Base-by-base conservation (phyloP, 2,888 invertebrate genomes). In the Drosophila percnosoma region DNA sequence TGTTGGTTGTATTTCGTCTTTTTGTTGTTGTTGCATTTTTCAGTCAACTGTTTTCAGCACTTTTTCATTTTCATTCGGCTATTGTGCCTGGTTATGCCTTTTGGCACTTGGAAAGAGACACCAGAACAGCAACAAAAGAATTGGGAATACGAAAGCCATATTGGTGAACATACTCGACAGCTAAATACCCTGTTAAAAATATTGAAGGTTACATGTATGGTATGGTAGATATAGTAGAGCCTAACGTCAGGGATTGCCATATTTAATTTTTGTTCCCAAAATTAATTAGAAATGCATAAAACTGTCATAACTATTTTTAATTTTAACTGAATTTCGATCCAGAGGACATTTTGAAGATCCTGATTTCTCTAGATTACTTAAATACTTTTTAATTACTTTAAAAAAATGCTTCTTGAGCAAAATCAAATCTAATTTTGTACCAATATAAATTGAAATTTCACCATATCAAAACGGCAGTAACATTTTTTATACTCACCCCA, bases 1-100 rank as follows among this genome's bases (percentile, higher is more conserved):
- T 67, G 63, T 60, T 38, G 54, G 29, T 52, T 31, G n/a, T 11
- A 18, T 55, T 70, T 27, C 24, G 21, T 53, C 40, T 40, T 74
- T 49, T 40, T 64, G 27, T 60, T 71, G 21, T 54, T 29, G 10
- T 52, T 74, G 59, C 63, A 65, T 62, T 79, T 73, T 59, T 48
- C 65, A 68, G 49, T 64, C 75, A 70, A 69, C 69, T 65, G 42
- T 42, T 65, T 73, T 79, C 62, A 61, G 54, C 62, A 65, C 63
- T 78, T 82, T 75, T 80, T 82, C 78, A 78, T 80, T 78, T 64
- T 29, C 49, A 36, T 36, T 54, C 52, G 48, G 21, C 40, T 58
- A 72, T 63, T 73, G 60, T 68, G 77, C 52, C 54, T 65, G 65
- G 73, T 53, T 72, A 53, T 67, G 72, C 72, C 83, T 75, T 69